Evolutionary conservation across 2,113 vertebrate species (phyloP), one percentile per base, ranked within the genome.

Genomic region (Aptenodytes forsteri): DNA sequence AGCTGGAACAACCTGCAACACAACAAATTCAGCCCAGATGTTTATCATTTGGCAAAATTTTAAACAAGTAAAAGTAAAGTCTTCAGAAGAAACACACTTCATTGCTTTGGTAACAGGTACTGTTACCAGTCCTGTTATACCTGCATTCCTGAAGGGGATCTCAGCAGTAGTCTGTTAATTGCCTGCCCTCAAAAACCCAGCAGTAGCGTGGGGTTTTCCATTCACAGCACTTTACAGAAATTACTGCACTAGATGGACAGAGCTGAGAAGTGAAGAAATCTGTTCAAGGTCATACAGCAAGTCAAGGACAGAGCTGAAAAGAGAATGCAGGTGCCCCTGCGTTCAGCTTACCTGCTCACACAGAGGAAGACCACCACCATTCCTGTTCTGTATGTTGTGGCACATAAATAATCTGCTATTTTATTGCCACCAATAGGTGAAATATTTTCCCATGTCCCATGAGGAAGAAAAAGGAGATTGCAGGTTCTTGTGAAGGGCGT

Each of bases 261-360:
- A 77, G 42, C 36, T 40, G 47, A 44, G 64, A 56, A 50, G 38
- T 6, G 27, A 73, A 42, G 59, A 72, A 72, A 47, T 21, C 6
- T 0, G 23, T 15, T 67, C 42, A 40, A 66, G 34, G 42, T 67
- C 47, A 66, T 9, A 46, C 23, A 54, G 58, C 18, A 66, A 70
- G 50, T 34, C n/a, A 55, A 21, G 19, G 30, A 67, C 30, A 61
- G n/a, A 82, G 47, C 47, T 36, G 52, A 40, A 38, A 32, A 21
- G 5, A 59, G 52, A 56, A 77, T 3, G 15, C 38, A 76, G 46
- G 14, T 0, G 1, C 47, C n/a, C 52, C 42, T 32, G 54, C 3
- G 1, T 20, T 55, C 58, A 61, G 65, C 44, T 61, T 29, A 34
- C 46, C n/a, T 0, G 0, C 70, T 67, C 42, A n/a, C 1, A 1